Evolutionary conservation across 2,888 invertebrate genomes (phyloP), one percentile per base, ranked within the genome.

Genomic region (Muscina levida): DNA sequence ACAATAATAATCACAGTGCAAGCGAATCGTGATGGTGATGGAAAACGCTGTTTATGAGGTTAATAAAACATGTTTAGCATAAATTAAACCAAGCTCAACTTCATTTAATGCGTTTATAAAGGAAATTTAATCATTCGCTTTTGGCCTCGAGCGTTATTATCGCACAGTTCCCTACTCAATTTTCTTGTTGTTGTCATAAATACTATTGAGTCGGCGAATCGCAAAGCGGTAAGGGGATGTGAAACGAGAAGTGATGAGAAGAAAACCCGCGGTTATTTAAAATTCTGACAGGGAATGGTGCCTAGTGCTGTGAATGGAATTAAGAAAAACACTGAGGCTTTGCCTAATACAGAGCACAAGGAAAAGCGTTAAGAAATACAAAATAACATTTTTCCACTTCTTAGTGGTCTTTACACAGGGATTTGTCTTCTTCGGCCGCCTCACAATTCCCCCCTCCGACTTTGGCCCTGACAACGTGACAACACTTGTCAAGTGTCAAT

Each of bases 181-280:
- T 59, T 44, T 65, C 57, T 24, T 19, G 22, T n/a, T 53, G 67
- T 53, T 77, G n/a, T 53, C 62, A 48, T 72, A 44, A 37, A 72
- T 79, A 2, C n/a, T 17, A n/a, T 44, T 3, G 5, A 67, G n/a
- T n/a, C n/a, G n/a, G 39, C 46, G 3, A 39, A 51, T 26, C n/a
- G 44, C 13, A 5, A 73, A 59, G 31, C 68, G 83, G n/a, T n/a
- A 74, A 42, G 66, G 56, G 78, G 51, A 31, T 5, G 8, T 31
- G 8, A 31, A 74, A 42, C 62, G 56, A 77, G 51, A 31, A 31
- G 8, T 31, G 8, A 31, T 59, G 24, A 46, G 62, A 82, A 83
- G 81, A 79, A 84, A 85, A 86, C 87, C 87, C 86, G 87, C 88
- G 86, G 87, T 84, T 88, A 87, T 88, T 87, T 86, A 84, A 86